These are phyloP conservation scores for Sminthurinus aureus DNA, from an alignment of 2,888 invertebrate species.

Conservation along the genomic window DNA sequence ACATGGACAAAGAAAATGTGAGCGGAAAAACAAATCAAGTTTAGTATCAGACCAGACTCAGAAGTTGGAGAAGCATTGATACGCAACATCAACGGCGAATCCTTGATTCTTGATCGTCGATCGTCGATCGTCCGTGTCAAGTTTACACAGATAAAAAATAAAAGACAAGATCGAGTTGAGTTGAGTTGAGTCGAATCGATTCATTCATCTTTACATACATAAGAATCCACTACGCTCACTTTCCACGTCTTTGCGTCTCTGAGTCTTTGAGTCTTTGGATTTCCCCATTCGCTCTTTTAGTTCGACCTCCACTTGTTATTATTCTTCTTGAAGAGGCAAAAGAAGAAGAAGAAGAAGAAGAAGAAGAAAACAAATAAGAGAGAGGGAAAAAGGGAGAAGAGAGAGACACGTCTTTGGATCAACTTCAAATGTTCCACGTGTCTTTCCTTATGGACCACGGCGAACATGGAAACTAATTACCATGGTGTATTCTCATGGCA, in stretches of 20 bases:
- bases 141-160: too few species aligned
- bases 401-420: constrained; percentile 10
- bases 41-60: too few species aligned
- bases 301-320: background rate
- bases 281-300: background rate
- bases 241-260: background rate
- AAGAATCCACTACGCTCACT: background rate
- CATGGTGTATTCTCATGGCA: background rate
- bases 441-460: constrained; percentile 11
- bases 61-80: too few species aligned
- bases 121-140: too few species aligned
- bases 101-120: too few species aligned
- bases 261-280: background rate
- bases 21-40: too few species aligned
- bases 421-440: constrained; percentile 2
- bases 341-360: background rate
- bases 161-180: background rate
- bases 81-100: too few species aligned
- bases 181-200: background rate
- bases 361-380: background rate
- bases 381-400: background rate
- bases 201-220: background rate
- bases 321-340: background rate
- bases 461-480: constrained; percentile 13
- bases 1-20: too few species aligned